Percentiles rank a stretch among this genome's conserved stretches.
These are phyloP conservation scores for Myotis lucifugus DNA, from an alignment of 2,113 vertebrate genomes.

Conservation along the genomic window DNA sequence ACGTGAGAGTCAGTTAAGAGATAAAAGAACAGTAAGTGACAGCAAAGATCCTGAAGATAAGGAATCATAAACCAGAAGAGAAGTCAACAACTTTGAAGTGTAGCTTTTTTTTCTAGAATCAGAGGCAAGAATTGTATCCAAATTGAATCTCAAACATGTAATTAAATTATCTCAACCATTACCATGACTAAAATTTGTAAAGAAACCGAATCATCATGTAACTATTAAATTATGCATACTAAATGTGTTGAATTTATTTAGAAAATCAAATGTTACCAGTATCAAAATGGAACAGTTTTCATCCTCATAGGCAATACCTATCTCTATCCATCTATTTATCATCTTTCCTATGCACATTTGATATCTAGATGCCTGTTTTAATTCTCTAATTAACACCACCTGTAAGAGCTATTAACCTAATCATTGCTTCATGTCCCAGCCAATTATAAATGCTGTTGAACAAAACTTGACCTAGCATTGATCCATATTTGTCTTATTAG, in stretches of 20 bases:
- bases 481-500: neutral
- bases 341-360: neutral
- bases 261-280: neutral
- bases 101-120: neutral
- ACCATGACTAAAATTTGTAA: neutral
- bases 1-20: neutral
- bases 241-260: neutral
- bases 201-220: neutral
- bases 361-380: neutral
- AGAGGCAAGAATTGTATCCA: neutral
- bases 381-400: neutral
- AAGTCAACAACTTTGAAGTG: neutral
- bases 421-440: neutral
- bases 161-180: neutral
- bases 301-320: neutral
- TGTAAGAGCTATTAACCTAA: slow-evolving; percentile 28
- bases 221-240: neutral
- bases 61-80: neutral
- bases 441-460: slow-evolving; percentile 49
- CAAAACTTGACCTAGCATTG: slow-evolving; percentile 1
- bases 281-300: neutral
- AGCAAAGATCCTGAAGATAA: neutral
- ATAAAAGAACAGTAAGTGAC: neutral
- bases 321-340: neutral
- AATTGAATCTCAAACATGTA: neutral